Base-by-base conservation (phyloP, 1,140 invertebrate species). In the Drosophila lacertosa region DNA sequence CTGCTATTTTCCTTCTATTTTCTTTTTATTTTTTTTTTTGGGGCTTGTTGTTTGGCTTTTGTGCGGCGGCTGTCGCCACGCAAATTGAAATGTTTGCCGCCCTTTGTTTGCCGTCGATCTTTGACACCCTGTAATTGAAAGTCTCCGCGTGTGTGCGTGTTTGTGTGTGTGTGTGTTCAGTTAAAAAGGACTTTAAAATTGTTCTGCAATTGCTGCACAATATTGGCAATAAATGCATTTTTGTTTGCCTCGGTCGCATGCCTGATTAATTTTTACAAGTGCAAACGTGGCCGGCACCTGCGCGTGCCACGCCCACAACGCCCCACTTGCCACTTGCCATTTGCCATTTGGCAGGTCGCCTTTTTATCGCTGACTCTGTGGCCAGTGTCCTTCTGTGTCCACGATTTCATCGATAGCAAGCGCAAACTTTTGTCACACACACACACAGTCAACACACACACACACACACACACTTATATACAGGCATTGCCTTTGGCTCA, bases 251-350 rank as follows among this genome's bases (percentile, higher is more conserved):
- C 22, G 45, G 33, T 50, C 55, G 67, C 60, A 64, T 47, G 82
- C 77, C 75, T 88, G 86, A 88, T 88, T 88, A 88, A 88, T 89
- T 88, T 88, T 86, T 88, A 86, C 83, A 88, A 76, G 69, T 71
- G 44, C 67, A 32, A 32, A 33, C 44, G 48, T 35, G 24, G 33
- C n/a, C 44, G 32, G 51, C 60, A 62, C 58, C 59, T 62, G 45
- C 58, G 16, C 15, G 9, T 16, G 35, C 16, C 65, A 76, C 76
- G 57, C 74, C 59, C 69, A n/a, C n/a, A n/a, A n/a, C n/a, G n/a
- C n/a, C n/a, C n/a, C n/a, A n/a, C n/a, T n/a, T n/a, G n/a, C n/a
- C n/a, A 63, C 37, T 42, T 44, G 62, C 64, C 74, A n/a, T 11
- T 29, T 9, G 29, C 64, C 44, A 51, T 20, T 69, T 80, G 76